A percentile compares a stretch with the other conserved stretches of the same genome.
These are phyloP conservation scores for Heliconius erato DNA, from an alignment of 2,888 invertebrate genomes.

Conservation along the genomic window DNA sequence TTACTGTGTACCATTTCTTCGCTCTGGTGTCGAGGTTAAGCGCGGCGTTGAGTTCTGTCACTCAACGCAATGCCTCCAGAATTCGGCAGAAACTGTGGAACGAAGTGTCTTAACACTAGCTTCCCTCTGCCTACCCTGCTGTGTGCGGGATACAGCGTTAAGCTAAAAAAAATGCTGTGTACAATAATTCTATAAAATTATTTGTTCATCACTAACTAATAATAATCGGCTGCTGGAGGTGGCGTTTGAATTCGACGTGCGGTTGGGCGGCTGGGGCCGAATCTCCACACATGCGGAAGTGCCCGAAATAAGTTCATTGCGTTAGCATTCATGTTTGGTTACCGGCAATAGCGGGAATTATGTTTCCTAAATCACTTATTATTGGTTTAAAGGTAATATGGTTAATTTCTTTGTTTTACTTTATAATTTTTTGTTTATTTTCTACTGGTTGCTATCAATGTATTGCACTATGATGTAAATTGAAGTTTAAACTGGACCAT, in stretches of 20 bases:
- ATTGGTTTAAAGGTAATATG: background rate
- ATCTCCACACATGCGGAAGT: constrained; percentile 79
- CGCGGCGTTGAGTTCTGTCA: too few species aligned
- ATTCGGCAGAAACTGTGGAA: too few species aligned
- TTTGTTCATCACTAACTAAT: constrained; percentile 30
- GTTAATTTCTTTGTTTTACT: background rate
- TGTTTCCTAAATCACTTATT: constrained; percentile 35
- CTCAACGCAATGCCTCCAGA: too few species aligned
- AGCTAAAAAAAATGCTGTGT: too few species aligned
- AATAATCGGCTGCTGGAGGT: constrained; percentile 46
- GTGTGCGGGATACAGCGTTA: too few species aligned
- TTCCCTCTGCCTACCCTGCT: too few species aligned
- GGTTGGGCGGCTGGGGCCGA: constrained; percentile 71
- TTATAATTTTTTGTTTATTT: background rate
- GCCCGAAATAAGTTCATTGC: constrained; percentile 80
- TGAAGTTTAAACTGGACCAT: background rate
- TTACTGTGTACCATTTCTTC: background rate
- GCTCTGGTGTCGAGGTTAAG: too few species aligned
- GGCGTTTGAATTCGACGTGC: constrained; percentile 71
- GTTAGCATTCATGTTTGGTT: constrained; percentile 57
- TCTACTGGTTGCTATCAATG: background rate
- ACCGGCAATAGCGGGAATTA: constrained; percentile 49
- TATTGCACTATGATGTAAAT: background rate
- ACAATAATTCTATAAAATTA: background rate
- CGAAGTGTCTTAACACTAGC: too few species aligned